These are phyloP conservation scores for Sympetrum striolatum DNA, from an alignment of 2,888 invertebrate genomes.

Conservation along the genomic window DNA sequence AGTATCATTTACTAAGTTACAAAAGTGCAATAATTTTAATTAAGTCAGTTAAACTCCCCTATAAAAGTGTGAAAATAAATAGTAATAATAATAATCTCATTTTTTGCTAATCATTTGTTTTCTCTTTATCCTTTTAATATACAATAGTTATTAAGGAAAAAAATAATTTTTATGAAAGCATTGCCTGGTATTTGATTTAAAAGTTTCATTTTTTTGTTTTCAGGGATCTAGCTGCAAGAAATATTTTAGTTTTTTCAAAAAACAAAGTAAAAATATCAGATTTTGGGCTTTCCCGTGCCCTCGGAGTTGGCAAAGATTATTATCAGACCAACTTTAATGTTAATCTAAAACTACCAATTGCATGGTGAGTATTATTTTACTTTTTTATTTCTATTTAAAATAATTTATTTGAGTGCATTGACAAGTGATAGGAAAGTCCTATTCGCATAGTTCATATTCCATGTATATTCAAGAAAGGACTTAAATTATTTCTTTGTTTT, in stretches of 20 bases:
- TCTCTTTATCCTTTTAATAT: too few relatives aligned
- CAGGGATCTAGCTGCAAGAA: conserved; percentile 95
- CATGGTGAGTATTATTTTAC: conserved; percentile 73
- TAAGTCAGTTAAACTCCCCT: too few relatives aligned
- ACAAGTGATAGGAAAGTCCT: too few relatives aligned
- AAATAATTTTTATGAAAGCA: background rate
- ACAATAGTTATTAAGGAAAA: too few relatives aligned
- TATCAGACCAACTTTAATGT: conserved; percentile 98
- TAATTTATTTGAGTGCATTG: background rate
- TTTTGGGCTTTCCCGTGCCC: conserved; percentile 92
- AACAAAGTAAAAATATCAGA: conserved; percentile 98
- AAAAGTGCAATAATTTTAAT: too few relatives aligned
- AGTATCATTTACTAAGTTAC: too few relatives aligned
- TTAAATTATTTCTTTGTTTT: too few relatives aligned
- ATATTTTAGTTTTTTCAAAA: conserved; percentile 96
- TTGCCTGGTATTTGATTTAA: background rate
- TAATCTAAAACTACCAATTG: conserved; percentile 95
- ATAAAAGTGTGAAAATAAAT: too few relatives aligned
- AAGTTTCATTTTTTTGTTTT: conserved; percentile 53
- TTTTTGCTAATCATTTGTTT: too few relatives aligned
- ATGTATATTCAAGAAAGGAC: too few relatives aligned
- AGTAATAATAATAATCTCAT: too few relatives aligned
- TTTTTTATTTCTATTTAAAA: background rate
- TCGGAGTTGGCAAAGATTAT: conserved; percentile 98
- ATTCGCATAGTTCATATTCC: too few relatives aligned